A percentile compares a stretch with the other conserved stretches of the same genome.
phyloP scores from a whole-genome alignment of 2,888 invertebrate species.

The Cephonodes hylas region DNA sequence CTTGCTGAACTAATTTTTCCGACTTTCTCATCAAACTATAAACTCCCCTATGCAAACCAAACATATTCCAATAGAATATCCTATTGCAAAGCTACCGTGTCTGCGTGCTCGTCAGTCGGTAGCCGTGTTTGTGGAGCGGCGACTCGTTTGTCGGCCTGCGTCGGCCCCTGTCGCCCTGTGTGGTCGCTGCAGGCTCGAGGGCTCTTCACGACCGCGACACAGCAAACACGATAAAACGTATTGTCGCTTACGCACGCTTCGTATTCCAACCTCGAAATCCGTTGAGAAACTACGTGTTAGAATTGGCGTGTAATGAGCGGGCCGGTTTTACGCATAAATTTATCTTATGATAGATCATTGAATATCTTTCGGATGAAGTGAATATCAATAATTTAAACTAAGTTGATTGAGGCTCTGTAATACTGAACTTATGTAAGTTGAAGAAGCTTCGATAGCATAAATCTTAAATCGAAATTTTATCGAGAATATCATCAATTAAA shows the following conservation, averaged over 20 bases:
- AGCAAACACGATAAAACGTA: slow-evolving; percentile 10
- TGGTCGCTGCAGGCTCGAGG: slow-evolving; percentile 38
- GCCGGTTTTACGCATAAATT: neutral
- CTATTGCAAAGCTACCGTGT: slow-evolving; percentile 2
- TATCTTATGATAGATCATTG: too few relatives aligned
- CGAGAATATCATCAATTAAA: too few relatives aligned
- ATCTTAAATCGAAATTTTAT: too few relatives aligned
- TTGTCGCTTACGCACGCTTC: neutral
- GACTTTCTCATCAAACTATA: too few relatives aligned
- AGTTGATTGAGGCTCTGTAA: too few relatives aligned
- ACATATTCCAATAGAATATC: too few relatives aligned
- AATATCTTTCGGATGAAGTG: too few relatives aligned
- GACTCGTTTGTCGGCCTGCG: slow-evolving; percentile 48
- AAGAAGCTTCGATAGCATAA: too few relatives aligned
- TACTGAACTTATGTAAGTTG: too few relatives aligned
- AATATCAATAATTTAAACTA: too few relatives aligned
- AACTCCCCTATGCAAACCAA: too few relatives aligned
- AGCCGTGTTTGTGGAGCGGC: slow-evolving; percentile 53
- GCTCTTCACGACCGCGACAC: slow-evolving; percentile 16
- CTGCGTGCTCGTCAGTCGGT: slow-evolving; percentile 26
- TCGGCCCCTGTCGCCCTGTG: slow-evolving; percentile 51
- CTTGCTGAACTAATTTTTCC: too few relatives aligned
- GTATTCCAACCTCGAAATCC: neutral
- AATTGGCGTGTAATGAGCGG: neutral
- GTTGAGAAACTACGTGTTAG: neutral